These are phyloP conservation scores for Cyprinodon tularosa DNA, from an alignment of 2,113 vertebrate species.

Conservation along the genomic window DNA sequence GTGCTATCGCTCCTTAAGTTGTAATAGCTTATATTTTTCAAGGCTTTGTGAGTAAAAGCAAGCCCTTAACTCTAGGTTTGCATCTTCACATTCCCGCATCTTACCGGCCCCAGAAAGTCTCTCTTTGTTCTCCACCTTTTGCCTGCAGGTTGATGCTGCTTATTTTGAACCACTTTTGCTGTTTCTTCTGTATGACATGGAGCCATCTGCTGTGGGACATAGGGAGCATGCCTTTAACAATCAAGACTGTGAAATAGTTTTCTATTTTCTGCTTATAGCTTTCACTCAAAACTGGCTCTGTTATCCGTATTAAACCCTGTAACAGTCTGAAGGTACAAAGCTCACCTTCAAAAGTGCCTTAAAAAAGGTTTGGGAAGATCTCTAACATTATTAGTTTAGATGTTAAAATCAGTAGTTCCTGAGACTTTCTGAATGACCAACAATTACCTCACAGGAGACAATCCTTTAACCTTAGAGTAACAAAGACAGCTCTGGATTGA, in stretches of 20 bases:
- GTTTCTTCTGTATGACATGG: neutral
- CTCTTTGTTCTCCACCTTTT: neutral
- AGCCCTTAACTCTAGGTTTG: constrained; percentile 33
- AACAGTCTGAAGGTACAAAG: neutral
- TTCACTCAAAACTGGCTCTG: neutral
- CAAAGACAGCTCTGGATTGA: neutral
- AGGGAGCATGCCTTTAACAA: neutral
- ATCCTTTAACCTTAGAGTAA: neutral
- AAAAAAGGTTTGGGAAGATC: neutral
- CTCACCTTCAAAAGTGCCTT: neutral
- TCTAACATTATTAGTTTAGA: neutral
- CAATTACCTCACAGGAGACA: neutral
- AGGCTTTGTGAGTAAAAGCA: constrained; percentile 29
- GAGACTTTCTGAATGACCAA: neutral
- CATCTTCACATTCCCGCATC: constrained; percentile 35
- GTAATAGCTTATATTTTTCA: constrained; percentile 15
- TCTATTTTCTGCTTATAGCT: constrained; percentile 16
- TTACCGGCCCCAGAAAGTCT: constrained; percentile 33
- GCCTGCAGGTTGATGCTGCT: neutral
- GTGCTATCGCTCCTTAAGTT: constrained; percentile 26
- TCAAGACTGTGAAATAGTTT: neutral
- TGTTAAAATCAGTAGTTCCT: neutral
- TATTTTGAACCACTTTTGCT: neutral
- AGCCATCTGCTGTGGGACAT: no score
- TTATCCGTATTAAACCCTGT: neutral